Base-by-base conservation (phyloP, 1,140 invertebrate species). In the Drosophila erecta region DNA sequence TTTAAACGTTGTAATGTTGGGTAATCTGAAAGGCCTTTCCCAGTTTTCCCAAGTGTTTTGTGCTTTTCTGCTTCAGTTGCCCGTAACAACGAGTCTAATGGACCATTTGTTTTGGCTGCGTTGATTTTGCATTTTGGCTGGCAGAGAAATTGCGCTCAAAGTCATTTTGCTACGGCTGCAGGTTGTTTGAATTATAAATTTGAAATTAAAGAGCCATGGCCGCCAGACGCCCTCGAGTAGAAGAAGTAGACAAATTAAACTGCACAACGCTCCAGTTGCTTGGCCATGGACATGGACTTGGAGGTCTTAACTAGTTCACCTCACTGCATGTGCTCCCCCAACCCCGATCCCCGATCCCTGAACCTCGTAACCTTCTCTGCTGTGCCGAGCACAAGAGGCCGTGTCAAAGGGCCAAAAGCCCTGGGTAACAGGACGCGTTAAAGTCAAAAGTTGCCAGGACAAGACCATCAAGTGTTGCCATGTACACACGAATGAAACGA, bases 381-480 rank as follows among this genome's bases (percentile, higher is more conserved):
- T 50, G n/a, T n/a, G 17, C 12, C n/a, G 33, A 8, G 47, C 30
- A 27, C 27, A 15, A 55, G 46, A 65, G 79, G 79, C 37, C 79
- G 78, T 53, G 69, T 74, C 79, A 70, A 51, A 53, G 41, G 54
- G 60, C 20, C 51, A 7, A 30, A 40, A 44, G 58, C 59, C 50
- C 43, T 33, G 55, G 49, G 59, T 54, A 79, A 83, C 79, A 81
- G 65, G 80, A 81, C 66, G 81, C 77, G 73, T 84, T 86, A 59
- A 87, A 87, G 83, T 81, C 78, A 85, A 73, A 85, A 81, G 78
- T 86, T 86, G 73, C 40, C 55, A 59, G 50, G 62, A 60, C 49
- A 59, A 55, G 62, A 60, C 49, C 71, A 79, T 81, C 79, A 74
- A 79, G 75, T 83, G 67, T 60, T 77, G 60, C 56, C 64, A 49